phyloP scores from a whole-genome alignment of 1,140 invertebrate species.

The Anoplophora glabripennis region DNA sequence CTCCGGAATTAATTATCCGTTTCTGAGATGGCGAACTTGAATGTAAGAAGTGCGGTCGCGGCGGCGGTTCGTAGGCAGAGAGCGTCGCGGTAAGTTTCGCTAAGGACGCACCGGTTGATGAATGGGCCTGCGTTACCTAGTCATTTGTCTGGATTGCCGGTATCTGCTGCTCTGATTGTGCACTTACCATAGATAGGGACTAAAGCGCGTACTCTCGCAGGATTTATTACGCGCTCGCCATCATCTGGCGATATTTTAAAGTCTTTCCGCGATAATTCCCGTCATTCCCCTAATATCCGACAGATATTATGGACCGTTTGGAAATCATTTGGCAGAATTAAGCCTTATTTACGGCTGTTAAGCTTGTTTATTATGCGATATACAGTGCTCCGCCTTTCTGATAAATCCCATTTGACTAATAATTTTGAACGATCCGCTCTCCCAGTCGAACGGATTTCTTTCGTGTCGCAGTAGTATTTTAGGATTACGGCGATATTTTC shows the following conservation, averaged over 20 bases:
- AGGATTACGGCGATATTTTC: too few species aligned
- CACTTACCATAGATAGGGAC: constrained; percentile 28
- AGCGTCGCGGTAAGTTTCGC: constrained; percentile 1
- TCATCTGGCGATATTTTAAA: constrained; percentile 17
- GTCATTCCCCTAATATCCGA: constrained; percentile 7
- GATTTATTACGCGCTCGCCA: constrained; percentile 6
- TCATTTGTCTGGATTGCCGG: constrained; percentile 33
- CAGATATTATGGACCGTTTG: constrained; percentile 13
- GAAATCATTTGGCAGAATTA: constrained; percentile 15
- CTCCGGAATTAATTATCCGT: too few species aligned
- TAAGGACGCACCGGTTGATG: constrained; percentile 15
- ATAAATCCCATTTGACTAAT: too few species aligned
- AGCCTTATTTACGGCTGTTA: constrained; percentile 15
- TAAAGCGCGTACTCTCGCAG: constrained; percentile 16
- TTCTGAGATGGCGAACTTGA: neutral
- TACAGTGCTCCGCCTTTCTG: too few species aligned
- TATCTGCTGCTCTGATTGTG: constrained; percentile 29
- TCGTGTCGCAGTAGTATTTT: too few species aligned
- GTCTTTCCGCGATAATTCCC: constrained; percentile 7
- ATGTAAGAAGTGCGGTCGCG: neutral
- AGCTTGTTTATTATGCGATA: neutral
- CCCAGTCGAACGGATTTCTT: too few species aligned
- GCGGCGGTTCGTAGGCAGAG: neutral
- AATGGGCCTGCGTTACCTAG: constrained; percentile 24
- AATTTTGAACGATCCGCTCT: too few species aligned